Base-by-base conservation (phyloP, 2,888 invertebrate genomes). In the Arrhopalites spinosus region DNA sequence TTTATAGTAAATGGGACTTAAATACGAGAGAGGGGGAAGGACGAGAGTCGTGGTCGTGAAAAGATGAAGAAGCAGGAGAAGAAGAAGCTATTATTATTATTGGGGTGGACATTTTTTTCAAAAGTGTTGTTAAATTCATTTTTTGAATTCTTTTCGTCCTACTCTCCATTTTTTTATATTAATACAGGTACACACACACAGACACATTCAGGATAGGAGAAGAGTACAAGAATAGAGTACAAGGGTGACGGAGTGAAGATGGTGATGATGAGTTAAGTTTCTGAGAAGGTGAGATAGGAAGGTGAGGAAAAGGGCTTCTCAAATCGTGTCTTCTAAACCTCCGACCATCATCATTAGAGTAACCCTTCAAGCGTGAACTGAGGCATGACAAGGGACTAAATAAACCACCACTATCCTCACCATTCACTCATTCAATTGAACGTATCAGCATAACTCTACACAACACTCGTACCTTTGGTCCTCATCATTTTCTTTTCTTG, bases 291-390 rank as follows among this genome's bases (percentile, higher is more conserved):
- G 74, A 71, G 71, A 64, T 73, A 73, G 47, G 75, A 76, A 80
- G 79, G 80, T 80, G 79, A 80, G 77, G 75, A 74, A 79, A 80
- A 78, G 78, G 78, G 75, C 77, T 77, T 77, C 64, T 76, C 70
- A 61, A 63, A 73, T 73, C 73, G 64, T 63, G 43, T 71, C 61
- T 77, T 69, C 64, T 72, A 71, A 73, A 74, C 64, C 78, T 68
- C 72, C 43, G 67, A 69, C 64, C 63, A 75, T 77, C 76, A 74
- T 78, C 78, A 81, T 81, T 81, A 81, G 74, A 20, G 69, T 45
- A 77, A 74, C 79, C 79, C 79, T 80, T 81, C 76, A 79, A 77
- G 75, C 79, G 76, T 81, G 75, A 81, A 80, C 77, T 78, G 73
- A 77, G 74, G 77, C 77, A 77, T 77, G 79, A 79, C 79, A 78